Conservation (phyloP, 1,140 invertebrate genomes). For the Nasonia longicornis region DNA sequence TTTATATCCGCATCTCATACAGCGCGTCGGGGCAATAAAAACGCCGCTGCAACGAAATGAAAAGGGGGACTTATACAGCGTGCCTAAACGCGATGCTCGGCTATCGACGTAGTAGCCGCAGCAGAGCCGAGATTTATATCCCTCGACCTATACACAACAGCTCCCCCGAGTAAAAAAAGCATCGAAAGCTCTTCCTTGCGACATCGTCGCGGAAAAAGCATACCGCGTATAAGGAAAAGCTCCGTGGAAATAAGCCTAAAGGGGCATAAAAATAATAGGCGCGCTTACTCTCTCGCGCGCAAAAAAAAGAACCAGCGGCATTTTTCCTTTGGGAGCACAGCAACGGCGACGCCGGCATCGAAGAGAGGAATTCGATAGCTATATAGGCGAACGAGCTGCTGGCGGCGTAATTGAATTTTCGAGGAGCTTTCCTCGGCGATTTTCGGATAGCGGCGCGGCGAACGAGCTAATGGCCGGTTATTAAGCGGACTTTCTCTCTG, state of each 20-base stretch:
- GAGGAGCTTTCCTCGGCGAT: slow-evolving; percentile 1
- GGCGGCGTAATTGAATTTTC: slow-evolving; percentile 29
- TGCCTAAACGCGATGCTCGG: neutral
- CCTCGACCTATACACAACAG: neutral
- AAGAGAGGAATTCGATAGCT: slow-evolving; percentile 24
- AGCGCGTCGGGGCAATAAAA: neutral
- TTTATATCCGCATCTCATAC: neutral
- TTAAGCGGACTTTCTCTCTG: slow-evolving; percentile 5
- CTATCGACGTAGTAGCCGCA: neutral
- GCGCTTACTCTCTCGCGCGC: neutral
- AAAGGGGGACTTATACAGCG: neutral
- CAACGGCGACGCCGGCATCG: neutral
- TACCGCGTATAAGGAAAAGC: neutral
- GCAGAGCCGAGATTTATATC: slow-evolving; percentile 18
- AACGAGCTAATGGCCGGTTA: slow-evolving; percentile 28
- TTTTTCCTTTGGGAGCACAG: neutral
- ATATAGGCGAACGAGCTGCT: neutral
- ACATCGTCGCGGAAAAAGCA: neutral
- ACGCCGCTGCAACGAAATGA: neutral
- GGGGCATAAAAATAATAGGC: slow-evolving; percentile 13
- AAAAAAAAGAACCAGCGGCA: neutral
- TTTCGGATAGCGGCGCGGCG: neutral
- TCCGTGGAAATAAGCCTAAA: neutral
- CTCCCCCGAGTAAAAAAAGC: neutral
- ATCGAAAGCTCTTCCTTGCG: too few species aligned